Conservation (phyloP, 2,113 vertebrate genomes). For the Dromas ardeola region DNA sequence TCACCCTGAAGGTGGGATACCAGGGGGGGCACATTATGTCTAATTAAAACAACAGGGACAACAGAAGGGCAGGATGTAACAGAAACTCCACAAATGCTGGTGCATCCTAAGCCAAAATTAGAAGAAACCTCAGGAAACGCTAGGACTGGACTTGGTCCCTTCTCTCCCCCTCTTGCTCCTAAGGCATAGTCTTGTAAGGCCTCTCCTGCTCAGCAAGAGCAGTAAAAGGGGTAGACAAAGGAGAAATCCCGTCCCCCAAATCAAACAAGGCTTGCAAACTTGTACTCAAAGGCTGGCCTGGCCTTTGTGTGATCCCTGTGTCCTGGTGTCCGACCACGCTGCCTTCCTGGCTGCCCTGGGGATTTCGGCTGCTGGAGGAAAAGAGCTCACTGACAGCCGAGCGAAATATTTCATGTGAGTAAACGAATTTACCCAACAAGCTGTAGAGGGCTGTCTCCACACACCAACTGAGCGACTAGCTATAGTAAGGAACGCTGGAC, state of each 20-base stretch:
- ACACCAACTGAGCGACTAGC: accelerated
- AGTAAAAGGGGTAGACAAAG: background rate
- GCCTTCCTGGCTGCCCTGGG: background rate
- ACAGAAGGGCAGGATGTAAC: background rate
- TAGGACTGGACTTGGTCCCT: background rate
- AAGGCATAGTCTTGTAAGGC: background rate
- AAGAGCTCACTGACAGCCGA: background rate
- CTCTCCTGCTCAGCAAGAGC: background rate
- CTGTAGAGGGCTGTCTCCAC: conserved; percentile 55
- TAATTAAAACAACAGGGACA: background rate
- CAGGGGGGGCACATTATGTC: accelerated
- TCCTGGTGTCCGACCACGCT: accelerated
- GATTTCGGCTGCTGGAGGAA: background rate
- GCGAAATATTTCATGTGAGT: background rate
- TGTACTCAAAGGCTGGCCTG: background rate
- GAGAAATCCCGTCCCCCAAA: background rate
- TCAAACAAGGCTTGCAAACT: background rate
- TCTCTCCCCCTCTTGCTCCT: background rate
- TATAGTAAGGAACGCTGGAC: background rate
- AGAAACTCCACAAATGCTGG: too few relatives aligned
- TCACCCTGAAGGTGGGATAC: too few relatives aligned
- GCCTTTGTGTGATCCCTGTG: accelerated
- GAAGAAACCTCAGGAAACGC: background rate
- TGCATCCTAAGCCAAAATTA: background rate
- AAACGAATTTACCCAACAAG: background rate